Evolutionary conservation across 2,113 vertebrate genomes (phyloP), one percentile per base, ranked within the genome.

Genomic region (Neomonachus schauinslandi): DNA sequence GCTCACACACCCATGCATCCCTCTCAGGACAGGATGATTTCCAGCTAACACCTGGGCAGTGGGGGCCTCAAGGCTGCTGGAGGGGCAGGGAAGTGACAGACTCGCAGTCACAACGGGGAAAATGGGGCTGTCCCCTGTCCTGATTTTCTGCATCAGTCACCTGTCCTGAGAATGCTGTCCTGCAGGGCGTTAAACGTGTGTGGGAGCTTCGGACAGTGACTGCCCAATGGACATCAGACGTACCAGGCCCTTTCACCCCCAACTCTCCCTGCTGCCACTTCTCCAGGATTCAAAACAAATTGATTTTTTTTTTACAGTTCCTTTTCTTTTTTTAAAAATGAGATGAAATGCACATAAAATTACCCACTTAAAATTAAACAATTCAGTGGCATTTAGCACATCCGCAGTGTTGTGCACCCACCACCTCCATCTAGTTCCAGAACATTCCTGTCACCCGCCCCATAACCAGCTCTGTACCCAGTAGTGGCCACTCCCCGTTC

Each of bases 111-210:
- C 72, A 36, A 31, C 26, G 13, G 42, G 31, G 42, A 13, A 19
- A 1, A 15, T 46, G 21, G 42, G 4, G 74, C 51, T 79, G 59
- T 36, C 22, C 9, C 51, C 21, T 10, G 28, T 53, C 74, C 22
- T 1, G 74, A 28, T 5, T 22, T 24, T 57, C 33, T 19, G 28
- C 13, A n/a, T 28, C 74, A 31, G 74, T 8, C 22, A 15, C 13
- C 1, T 3, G 59, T 65, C 57, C 74, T 2, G 24, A 65, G 59
- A 51, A 39, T 10, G 6, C 72, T 28, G 22, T 3, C 74, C 59
- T 2, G 8, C 22, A 0, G 39, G 12, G 59, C 0, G 33, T 9
- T 7, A 1, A 8, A 5, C 3, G 3, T 1, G 57, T 4, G 74
- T 3, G 39, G 33, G 86, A 31, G 7, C 31, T 39, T 51, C 0